Evolutionary conservation across 1,140 invertebrate species (phyloP).

Genomic region (Pemphigus obesinymphae): DNA sequence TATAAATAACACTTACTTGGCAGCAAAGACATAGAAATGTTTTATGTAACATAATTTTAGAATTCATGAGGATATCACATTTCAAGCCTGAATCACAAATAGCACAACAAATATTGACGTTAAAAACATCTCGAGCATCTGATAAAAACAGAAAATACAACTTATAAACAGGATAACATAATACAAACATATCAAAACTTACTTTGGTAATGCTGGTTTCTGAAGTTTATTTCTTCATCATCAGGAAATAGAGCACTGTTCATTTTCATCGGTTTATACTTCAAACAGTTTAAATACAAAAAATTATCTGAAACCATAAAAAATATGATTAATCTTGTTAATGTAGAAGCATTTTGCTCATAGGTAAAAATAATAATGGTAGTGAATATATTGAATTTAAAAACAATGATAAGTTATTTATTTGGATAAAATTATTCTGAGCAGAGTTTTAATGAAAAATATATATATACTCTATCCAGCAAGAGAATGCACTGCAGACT

Average conservation of each 20-base stretch:
- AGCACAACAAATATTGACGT: not conserved
- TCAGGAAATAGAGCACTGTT: not conserved
- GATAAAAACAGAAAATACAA: not conserved
- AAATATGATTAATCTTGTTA: too few relatives aligned
- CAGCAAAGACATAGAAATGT: not conserved
- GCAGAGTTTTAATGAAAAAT: too few relatives aligned
- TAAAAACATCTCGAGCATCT: not conserved
- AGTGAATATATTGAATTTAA: too few relatives aligned
- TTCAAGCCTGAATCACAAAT: slow-evolving; percentile 3
- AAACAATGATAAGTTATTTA: too few relatives aligned
- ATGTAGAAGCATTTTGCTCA: too few relatives aligned
- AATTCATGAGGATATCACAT: not conserved
- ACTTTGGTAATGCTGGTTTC: not conserved
- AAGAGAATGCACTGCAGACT: too few relatives aligned
- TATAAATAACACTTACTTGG: not conserved
- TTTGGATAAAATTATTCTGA: too few relatives aligned
- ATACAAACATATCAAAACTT: not conserved
- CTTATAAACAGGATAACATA: not conserved
- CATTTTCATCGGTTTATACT: not conserved
- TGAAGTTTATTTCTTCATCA: not conserved
- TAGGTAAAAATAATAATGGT: too few relatives aligned
- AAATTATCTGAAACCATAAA: too few relatives aligned
- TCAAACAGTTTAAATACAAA: not conserved
- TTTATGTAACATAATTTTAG: not conserved
- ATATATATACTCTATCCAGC: too few relatives aligned